Conservation (phyloP, 2,797 vertebrate species). For the Petrocephalus schoutedeni region DNA sequence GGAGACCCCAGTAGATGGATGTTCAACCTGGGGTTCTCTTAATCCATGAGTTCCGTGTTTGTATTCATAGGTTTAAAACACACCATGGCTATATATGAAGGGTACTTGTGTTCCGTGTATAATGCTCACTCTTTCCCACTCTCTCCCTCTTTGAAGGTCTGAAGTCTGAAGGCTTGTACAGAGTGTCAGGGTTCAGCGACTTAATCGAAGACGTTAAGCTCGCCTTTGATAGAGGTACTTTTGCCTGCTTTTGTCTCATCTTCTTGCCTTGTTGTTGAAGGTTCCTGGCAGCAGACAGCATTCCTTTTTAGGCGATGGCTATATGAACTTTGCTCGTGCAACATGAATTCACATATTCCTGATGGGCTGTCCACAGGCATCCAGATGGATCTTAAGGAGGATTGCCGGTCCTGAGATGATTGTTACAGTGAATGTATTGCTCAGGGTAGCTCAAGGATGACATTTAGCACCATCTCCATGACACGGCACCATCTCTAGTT, state of each 20-base stretch:
- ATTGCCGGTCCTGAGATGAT: neutral
- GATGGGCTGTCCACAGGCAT: neutral
- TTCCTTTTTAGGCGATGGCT: neutral
- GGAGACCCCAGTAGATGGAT: neutral
- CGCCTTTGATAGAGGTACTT: slow-evolving; percentile 92
- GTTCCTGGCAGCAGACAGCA: neutral
- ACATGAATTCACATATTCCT: slow-evolving; percentile 33
- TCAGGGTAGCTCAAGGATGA: neutral
- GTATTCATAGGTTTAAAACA: neutral
- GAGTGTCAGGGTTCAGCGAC: slow-evolving; percentile 96
- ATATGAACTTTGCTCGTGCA: neutral
- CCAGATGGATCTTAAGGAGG: no score
- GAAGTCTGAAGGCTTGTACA: slow-evolving; percentile 94
- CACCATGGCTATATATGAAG: neutral
- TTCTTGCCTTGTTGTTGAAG: neutral
- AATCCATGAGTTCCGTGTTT: neutral
- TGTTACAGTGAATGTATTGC: neutral
- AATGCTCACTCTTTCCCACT: neutral
- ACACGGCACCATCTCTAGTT: neutral
- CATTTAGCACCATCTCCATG: neutral
- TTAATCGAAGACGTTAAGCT: slow-evolving; percentile 96
- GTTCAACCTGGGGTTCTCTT: neutral
- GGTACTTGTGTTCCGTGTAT: neutral
- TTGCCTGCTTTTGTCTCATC: neutral
- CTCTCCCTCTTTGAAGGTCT: slow-evolving; percentile 67